Conservation (phyloP, 2,797 vertebrate genomes). For the Sebastes iracundus region DNA sequence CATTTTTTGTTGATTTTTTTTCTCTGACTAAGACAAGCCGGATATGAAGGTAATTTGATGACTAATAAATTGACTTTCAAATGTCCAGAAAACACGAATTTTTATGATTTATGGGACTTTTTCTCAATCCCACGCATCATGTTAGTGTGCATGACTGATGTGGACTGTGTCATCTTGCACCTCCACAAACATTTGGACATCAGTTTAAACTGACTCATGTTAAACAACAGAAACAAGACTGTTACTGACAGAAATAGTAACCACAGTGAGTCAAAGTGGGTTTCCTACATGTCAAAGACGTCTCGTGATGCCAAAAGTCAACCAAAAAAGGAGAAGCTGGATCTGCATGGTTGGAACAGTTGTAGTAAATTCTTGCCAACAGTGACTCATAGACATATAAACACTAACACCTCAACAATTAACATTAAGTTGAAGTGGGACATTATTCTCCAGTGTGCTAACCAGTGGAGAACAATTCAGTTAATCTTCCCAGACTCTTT, state of each 20-base stretch:
- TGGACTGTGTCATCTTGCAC: no score
- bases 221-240: neutral
- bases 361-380: neutral
- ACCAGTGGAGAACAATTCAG: no score
- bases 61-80: no score
- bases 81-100: neutral
- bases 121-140: neutral
- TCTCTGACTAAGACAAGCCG: neutral
- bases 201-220: neutral
- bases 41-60: neutral
- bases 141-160: neutral
- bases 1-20: neutral
- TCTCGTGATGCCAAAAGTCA: neutral
- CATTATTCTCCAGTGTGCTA: neutral
- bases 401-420: neutral
- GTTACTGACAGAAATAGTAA: rapidly evolving
- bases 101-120: neutral
- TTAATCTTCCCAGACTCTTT: no score
- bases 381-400: neutral
- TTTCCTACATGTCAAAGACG: neutral
- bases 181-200: neutral
- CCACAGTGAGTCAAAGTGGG: neutral
- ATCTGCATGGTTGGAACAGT: neutral
- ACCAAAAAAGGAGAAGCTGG: neutral
- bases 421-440: neutral